Base-by-base conservation (phyloP, 2,888 invertebrate species). In the Hydroisotoma schaefferi region DNA sequence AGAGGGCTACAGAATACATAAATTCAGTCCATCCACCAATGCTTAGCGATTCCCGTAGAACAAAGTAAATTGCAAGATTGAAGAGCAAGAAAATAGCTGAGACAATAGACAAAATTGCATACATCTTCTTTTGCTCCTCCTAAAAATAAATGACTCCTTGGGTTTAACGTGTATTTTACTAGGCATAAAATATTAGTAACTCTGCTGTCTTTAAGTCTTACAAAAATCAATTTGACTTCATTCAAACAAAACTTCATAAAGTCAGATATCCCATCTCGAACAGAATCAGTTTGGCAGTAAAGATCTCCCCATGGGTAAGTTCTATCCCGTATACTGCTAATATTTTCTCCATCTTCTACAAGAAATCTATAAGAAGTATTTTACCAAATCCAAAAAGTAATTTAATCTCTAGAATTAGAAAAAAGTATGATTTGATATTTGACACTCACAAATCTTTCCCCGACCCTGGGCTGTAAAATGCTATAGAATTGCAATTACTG, bases 21-120 rank as follows among this genome's bases (percentile, higher is more conserved):
- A 65, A 65, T 27, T 65, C 65, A 15, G 61, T 47, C 65, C 65
- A 65, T 20, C 65, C 65, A 51, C 61, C 61, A 37, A 61, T 59
- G 28, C 59, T 65, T 20, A 65, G 46, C 22, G 40, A 58, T 29
- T 59, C 57, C 37, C 65, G 61, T 57, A 65, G 57, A 3, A 54
- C 44, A 23, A 65, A 38, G 37, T 65, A 65, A 47, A 65, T 61
- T 53, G 61, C 57, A 33, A 65, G 47, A 61, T 61, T 61, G 43
- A 57, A 38, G 15, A 48, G 4, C 8, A 56, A 44, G 43, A 65
- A 61, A 20, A 58, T 53, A 27, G 29, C 55, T n/a, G 65, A 65
- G 25, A 65, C 33, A 22, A 58, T 58, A n/a, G 61, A 46, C 49
- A 65, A 43, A 49, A 53, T 61, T 53, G 61, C 61, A 49, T 61